Conservation (phyloP, 1,140 invertebrate species). For the Drosophila azteca region DNA sequence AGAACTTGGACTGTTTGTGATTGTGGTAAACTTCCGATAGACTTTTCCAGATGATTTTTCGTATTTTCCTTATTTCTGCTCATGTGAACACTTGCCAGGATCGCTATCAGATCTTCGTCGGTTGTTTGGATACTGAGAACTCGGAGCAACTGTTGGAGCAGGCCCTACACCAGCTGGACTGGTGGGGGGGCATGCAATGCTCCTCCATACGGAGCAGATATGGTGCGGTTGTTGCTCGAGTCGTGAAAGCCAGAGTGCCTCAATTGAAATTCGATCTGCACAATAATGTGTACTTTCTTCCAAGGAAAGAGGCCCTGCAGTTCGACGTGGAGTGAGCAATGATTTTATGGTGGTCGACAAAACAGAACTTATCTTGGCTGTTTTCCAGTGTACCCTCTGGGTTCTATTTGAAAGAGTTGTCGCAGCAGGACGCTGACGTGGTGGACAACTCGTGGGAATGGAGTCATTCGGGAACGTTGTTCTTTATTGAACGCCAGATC, state of each 20-base stretch:
- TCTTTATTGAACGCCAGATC: conserved; percentile 62
- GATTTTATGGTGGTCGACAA: no score
- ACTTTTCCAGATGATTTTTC: no score
- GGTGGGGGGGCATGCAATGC: conserved; percentile 28
- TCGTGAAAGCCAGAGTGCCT: neutral
- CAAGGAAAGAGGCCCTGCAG: conserved; percentile 11
- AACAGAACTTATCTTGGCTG: neutral
- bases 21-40: conserved; percentile 54
- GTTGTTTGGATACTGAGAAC: conserved; percentile 18
- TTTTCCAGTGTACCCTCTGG: conserved; percentile 35
- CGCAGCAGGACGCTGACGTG: conserved; percentile 10
- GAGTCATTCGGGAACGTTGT: conserved; percentile 55
- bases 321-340: conserved; percentile 17
- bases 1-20: conserved; percentile 62
- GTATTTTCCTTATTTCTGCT: no score
- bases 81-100: neutral
- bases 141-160: conserved; percentile 15
- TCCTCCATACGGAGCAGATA: conserved; percentile 17
- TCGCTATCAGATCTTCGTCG: conserved; percentile 37
- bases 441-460: conserved; percentile 55
- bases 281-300: conserved; percentile 1
- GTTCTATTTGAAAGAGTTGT: conserved; percentile 24
- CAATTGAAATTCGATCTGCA: neutral
- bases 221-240: neutral
- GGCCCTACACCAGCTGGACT: conserved; percentile 24